Percentiles rank a stretch among this genome's conserved stretches.
Evolutionary conservation across 2,797 vertebrate genomes (phyloP).

Genomic region (Myotis planiceps): DNA sequence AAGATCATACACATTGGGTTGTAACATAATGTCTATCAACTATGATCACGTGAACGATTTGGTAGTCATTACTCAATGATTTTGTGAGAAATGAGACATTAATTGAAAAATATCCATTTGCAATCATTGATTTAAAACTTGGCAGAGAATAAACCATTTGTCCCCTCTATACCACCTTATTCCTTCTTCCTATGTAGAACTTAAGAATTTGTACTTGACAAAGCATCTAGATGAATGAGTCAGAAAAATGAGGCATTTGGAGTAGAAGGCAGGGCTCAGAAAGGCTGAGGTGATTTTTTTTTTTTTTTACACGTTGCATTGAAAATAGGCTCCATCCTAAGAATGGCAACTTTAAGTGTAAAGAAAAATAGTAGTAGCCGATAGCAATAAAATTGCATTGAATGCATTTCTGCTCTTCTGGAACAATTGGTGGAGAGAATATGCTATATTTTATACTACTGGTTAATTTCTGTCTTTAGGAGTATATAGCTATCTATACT

Average conservation of each 20-base stretch:
- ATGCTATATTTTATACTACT: neutral
- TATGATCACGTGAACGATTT: neutral
- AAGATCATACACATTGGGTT: neutral
- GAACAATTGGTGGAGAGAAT: neutral
- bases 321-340: neutral
- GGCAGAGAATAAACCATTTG: neutral
- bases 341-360: neutral
- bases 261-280: neutral
- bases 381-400: neutral
- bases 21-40: neutral
- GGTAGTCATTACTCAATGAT: neutral
- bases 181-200: neutral
- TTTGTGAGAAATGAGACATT: constrained; percentile 7
- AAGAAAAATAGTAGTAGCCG: neutral
- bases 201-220: neutral
- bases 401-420: neutral
- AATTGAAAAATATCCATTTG: constrained; percentile 22
- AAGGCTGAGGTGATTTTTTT: neutral
- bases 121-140: constrained; percentile 33
- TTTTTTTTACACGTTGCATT: neutral
- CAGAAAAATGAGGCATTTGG: neutral
- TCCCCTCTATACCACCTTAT: neutral
- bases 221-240: neutral
- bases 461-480: neutral
- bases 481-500: neutral